Evolutionary conservation across 92 coral and sea anemone species (phyloP), one percentile per base, ranked within the genome.

Genomic region (Zoanthus sociatus): DNA sequence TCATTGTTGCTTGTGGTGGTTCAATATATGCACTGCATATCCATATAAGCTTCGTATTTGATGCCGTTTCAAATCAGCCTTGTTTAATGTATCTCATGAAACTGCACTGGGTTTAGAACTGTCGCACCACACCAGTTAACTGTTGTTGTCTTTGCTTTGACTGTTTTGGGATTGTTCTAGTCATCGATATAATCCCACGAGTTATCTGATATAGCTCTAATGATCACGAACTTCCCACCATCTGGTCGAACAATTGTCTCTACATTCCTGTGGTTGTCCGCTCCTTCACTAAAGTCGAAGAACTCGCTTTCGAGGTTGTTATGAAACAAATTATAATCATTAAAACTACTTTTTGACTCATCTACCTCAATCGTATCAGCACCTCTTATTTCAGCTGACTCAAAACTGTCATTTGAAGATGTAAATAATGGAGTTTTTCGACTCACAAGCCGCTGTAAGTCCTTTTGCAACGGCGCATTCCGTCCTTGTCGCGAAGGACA

Each of bases 341-440:
- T 26, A n/a, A 78, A 45, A 60, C 11, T 44, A 60, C 21, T 15
- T 7, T 15, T 7, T 26, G 56, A 12, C 16, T 67, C 75, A 20
- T 46, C 58, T 53, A 64, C 46, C 46, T 61, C 26, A 12, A 26
- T 5, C 3, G 3, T 9, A n/a, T 37, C 14, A 4, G 6, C 12
- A 8, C 4, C 32, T 3, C 37, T 54, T 45, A 15, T 6, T 20
- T 66, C 74, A 81, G 60, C 26, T 30, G 74, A 55, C 71, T 81
- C 85, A 81, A 81, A 81, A 16, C 85, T 81, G 45, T 81, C 85
- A 7, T 46, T 81, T 26, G 75, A 81, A 66, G 85, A 81, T 13
- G 85, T 64, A 81, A 81, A 81, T 61, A 81, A 1, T 3, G 75
- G 60, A 0, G 66, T 20, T 66, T 81, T 66, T 63, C 66, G 6